A percentile compares a stretch with the other conserved stretches of the same genome.
Evolutionary conservation across 2,113 vertebrate species (phyloP).

Genomic region (Eclectus roratus): DNA sequence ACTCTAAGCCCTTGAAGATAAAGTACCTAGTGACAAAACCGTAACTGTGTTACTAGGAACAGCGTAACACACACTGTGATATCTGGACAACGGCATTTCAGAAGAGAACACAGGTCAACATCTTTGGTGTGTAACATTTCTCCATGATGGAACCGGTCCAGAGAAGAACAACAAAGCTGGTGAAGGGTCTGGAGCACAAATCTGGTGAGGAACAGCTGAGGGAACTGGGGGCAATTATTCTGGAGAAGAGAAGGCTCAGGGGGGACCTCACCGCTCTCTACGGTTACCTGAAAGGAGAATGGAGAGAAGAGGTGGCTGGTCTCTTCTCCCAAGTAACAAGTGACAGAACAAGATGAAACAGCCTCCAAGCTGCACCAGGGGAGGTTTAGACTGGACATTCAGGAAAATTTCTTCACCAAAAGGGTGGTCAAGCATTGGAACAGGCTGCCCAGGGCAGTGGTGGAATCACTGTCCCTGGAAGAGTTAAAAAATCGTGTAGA

Average conservation of each 20-base stretch:
- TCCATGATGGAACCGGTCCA: background rate
- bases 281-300: background rate
- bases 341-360: background rate
- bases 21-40: background rate
- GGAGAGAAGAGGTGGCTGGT: background rate
- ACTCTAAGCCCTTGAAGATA: background rate
- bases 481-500: background rate
- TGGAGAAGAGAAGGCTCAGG: background rate
- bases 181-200: background rate
- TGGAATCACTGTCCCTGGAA: background rate
- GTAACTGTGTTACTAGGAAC: background rate
- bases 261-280: background rate
- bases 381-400: background rate
- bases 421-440: background rate
- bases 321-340: background rate
- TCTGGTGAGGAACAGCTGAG: background rate
- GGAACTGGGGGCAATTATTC: background rate
- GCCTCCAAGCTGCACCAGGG: background rate
- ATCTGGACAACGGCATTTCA: background rate
- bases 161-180: background rate
- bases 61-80: background rate
- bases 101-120: background rate
- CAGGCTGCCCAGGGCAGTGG: background rate
- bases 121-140: background rate
- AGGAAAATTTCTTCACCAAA: background rate